Conservation (phyloP, 2,888 invertebrate genomes). For the Pyrrhia umbra region DNA sequence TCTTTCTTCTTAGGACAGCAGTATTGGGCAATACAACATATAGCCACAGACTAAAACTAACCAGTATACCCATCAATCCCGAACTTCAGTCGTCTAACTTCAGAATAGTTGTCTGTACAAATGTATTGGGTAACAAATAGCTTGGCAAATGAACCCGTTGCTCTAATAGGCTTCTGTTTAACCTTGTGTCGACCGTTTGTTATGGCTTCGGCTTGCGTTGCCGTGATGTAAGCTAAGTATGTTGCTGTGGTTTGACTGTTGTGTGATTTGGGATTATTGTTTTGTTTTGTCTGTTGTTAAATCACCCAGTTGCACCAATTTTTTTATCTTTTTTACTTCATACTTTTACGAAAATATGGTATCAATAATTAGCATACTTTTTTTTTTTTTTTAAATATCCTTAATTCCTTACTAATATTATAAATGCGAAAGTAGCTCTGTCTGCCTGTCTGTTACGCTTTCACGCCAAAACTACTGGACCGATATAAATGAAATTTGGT, state of each 20-base stretch:
- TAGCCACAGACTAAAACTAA: background rate
- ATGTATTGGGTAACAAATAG: slow-evolving; percentile 38
- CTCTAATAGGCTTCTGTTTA: slow-evolving; percentile 54
- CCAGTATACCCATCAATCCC: slow-evolving; percentile 19
- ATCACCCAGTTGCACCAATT: too few species aligned
- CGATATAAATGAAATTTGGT: too few species aligned
- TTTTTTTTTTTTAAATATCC: too few species aligned
- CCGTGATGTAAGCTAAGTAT: slow-evolving; percentile 9
- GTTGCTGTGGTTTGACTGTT: slow-evolving; percentile 9
- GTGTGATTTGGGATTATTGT: slow-evolving; percentile 1
- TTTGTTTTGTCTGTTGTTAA: background rate
- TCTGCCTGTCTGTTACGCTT: too few species aligned
- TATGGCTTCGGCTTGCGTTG: slow-evolving; percentile 58
- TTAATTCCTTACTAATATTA: too few species aligned
- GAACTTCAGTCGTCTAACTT: slow-evolving; percentile 12
- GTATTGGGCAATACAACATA: too few species aligned
- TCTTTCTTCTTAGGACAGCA: too few species aligned
- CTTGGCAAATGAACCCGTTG: slow-evolving; percentile 44
- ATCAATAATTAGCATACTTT: too few species aligned
- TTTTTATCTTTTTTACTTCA: too few species aligned
- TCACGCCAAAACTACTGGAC: too few species aligned
- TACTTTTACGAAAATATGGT: too few species aligned
- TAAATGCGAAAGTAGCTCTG: too few species aligned
- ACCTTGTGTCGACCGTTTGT: slow-evolving; percentile 50
- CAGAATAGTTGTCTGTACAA: slow-evolving; percentile 39